Conservation (phyloP, 2,888 invertebrate genomes). For the Baccha elongata region DNA sequence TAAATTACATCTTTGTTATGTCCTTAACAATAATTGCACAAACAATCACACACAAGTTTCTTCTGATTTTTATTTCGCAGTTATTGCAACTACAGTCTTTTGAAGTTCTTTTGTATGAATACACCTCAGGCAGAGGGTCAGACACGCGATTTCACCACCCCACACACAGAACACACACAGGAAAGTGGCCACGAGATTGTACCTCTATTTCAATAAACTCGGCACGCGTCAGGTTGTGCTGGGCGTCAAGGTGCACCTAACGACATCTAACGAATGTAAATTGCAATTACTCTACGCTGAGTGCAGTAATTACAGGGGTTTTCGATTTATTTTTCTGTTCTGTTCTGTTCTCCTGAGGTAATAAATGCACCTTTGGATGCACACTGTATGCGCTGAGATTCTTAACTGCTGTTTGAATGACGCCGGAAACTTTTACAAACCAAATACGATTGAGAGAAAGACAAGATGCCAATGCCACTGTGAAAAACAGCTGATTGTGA, state of each 20-base stretch:
- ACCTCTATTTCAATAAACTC: background rate
- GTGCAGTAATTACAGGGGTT: constrained; percentile 8
- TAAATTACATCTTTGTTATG: constrained; percentile 44
- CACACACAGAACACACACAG: constrained; percentile 38
- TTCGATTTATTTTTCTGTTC: constrained; percentile 6
- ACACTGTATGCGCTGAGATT: constrained; percentile 54
- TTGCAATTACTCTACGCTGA: constrained; percentile 27
- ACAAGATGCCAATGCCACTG: constrained; percentile 38
- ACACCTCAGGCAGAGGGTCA: constrained; percentile 37
- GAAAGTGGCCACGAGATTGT: no score
- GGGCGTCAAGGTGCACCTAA: constrained; percentile 45
- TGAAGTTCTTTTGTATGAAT: constrained; percentile 6
- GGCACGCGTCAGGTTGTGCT: constrained; percentile 58
- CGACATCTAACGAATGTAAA: constrained; percentile 20
- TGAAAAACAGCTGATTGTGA: constrained; percentile 61
- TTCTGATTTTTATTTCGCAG: constrained; percentile 49
- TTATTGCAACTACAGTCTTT: constrained; percentile 16
- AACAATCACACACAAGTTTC: constrained; percentile 11
- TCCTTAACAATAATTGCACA: constrained; percentile 44
- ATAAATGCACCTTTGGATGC: constrained; percentile 42
- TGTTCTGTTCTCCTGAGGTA: background rate
- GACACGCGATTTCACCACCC: constrained; percentile 48
- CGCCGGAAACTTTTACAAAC: constrained; percentile 41
- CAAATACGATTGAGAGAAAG: constrained; percentile 4
- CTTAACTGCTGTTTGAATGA: constrained; percentile 28